These are phyloP conservation scores for Tipula lateralis DNA, from an alignment of 2,888 invertebrate genomes.

Conservation along the genomic window DNA sequence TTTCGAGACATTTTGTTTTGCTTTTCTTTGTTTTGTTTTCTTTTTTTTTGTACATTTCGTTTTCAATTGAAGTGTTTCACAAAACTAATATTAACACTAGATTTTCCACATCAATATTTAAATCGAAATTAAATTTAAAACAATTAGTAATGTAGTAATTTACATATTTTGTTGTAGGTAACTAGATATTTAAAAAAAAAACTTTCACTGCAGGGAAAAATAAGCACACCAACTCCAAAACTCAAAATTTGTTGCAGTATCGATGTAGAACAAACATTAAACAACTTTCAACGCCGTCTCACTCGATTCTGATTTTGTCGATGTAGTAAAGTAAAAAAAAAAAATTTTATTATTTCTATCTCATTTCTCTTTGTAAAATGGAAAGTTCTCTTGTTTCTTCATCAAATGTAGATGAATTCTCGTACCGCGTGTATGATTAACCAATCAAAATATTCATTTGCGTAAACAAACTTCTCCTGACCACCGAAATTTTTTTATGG, in stretches of 20 bases:
- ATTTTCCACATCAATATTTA: neutral
- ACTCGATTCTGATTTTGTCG: neutral
- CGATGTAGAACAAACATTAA: neutral
- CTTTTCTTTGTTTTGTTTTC: neutral
- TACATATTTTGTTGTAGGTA: neutral
- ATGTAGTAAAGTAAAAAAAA: neutral
- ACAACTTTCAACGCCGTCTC: neutral
- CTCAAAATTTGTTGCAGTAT: neutral
- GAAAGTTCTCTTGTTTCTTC: too few relatives aligned
- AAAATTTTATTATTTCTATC: too few relatives aligned
- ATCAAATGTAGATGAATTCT: too few relatives aligned
- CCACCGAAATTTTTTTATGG: too few relatives aligned
- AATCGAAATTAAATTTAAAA: neutral
- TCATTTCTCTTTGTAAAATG: too few relatives aligned
- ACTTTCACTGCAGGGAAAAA: neutral
- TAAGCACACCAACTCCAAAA: neutral
- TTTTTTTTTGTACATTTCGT: neutral
- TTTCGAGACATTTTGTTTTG: neutral
- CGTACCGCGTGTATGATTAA: too few relatives aligned
- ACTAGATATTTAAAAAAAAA: neutral
- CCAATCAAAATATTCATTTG: too few relatives aligned
- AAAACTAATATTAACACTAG: neutral
- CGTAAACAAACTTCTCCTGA: too few relatives aligned
- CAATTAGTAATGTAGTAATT: neutral
- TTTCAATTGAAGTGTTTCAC: neutral